Conservation (phyloP, 2,113 vertebrate species). For the Delphinus delphis region DNA sequence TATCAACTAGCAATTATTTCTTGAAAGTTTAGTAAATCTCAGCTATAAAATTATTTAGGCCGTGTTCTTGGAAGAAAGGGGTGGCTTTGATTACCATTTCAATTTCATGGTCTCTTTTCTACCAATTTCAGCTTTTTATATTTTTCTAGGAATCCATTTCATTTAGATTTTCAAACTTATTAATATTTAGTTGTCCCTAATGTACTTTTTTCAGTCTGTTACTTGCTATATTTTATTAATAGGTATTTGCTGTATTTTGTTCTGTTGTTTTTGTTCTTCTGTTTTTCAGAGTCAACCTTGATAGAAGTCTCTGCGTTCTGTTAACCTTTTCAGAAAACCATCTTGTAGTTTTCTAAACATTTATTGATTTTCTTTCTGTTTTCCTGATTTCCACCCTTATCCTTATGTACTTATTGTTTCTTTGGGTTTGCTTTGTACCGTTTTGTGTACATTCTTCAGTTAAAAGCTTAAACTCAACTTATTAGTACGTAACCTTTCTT, state of each 20-base stretch:
- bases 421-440: neutral
- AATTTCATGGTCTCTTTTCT: neutral
- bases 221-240: neutral
- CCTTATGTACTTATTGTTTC: neutral
- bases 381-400: neutral
- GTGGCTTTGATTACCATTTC: neutral
- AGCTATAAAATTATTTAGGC: neutral
- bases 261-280: neutral
- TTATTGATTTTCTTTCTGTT: neutral
- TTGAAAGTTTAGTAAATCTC: neutral
- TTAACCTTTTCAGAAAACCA: neutral
- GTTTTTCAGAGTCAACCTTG: neutral
- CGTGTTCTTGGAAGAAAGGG: too few relatives aligned
- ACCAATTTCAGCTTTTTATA: neutral
- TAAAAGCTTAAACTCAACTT: neutral
- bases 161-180: neutral
- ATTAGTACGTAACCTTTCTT: neutral
- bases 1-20: neutral
- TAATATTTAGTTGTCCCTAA: neutral
- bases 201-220: neutral
- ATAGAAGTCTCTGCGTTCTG: neutral
- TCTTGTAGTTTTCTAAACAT: neutral
- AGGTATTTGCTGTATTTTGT: neutral
- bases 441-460: neutral
- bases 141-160: neutral